A percentile compares a stretch with the other conserved stretches of the same genome.
Evolutionary conservation across 2,113 vertebrate species (phyloP).

Genomic region (Siniperca knerii): DNA sequence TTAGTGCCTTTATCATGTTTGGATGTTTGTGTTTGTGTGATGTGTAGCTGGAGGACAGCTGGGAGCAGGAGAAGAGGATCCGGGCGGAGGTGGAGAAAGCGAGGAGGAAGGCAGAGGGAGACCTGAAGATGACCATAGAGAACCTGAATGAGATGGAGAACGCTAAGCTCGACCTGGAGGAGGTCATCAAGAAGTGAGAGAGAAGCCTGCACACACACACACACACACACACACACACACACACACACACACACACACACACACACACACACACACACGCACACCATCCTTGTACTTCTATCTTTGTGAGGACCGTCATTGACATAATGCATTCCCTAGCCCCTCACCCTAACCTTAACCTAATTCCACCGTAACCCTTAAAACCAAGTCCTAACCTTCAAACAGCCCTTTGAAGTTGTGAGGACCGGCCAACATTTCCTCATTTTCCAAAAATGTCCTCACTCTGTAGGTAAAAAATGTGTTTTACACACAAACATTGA

Average conservation of each 20-base stretch:
- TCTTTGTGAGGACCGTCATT: no score
- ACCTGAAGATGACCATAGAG: conserved; percentile 81
- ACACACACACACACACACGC: no score
- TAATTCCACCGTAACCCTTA: no score
- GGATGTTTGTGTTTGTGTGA: conserved; percentile 12
- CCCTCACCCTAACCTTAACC: no score
- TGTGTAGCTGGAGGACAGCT: conserved; percentile 79
- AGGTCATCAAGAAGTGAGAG: conserved; percentile 81
- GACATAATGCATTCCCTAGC: no score
- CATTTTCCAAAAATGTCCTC: no score
- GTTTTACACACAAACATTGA: no score
- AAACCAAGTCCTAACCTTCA: no score
- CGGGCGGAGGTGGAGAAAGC: conserved; percentile 81
- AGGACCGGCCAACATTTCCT: no score
- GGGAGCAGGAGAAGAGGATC: conserved; percentile 84
- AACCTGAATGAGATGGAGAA: conserved; percentile 82
- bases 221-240: conserved; percentile 28
- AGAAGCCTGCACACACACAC: not conserved
- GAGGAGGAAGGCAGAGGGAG: conserved; percentile 77
- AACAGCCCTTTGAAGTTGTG: no score
- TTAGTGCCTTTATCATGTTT: not conserved
- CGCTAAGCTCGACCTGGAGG: conserved; percentile 79
- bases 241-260: not conserved
- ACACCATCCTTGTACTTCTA: no score
- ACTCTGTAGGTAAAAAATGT: no score